Evolutionary conservation across 2,797 vertebrate genomes (phyloP).

Genomic region (Bryconaethiops microstoma): DNA sequence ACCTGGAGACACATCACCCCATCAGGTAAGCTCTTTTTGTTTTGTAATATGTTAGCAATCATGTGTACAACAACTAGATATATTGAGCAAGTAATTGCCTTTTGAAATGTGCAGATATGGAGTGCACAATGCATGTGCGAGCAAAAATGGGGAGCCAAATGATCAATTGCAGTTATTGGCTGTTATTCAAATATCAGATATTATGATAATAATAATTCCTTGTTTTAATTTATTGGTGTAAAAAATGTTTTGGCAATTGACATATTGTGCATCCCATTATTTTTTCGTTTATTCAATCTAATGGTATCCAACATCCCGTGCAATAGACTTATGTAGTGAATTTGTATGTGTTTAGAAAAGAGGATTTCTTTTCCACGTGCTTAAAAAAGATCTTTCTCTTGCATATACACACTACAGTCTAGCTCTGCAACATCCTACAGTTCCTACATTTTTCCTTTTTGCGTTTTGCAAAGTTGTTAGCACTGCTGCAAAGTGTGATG

Average conservation of each 20-base stretch:
- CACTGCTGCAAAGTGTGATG: background rate
- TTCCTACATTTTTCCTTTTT: background rate
- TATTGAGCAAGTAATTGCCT: background rate
- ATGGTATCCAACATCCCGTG: background rate
- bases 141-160: background rate
- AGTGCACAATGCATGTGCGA: background rate
- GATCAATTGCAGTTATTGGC: background rate
- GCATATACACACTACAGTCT: background rate
- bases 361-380: background rate
- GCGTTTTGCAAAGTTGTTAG: background rate
- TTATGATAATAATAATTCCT: too few species aligned
- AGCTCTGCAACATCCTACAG: too few species aligned
- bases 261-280: background rate
- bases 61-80: background rate
- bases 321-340: background rate
- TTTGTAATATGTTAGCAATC: background rate
- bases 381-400: too few species aligned
- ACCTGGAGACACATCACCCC: slow-evolving; percentile 98
- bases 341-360: background rate
- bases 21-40: slow-evolving; percentile 82
- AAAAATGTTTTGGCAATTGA: too few species aligned
- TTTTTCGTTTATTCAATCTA: background rate
- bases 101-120: background rate
- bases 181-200: too few species aligned
- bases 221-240: too few species aligned